Evolutionary conservation across 2,888 invertebrate species (phyloP).

Genomic region (Amblyjoppa fuscipennis): DNA sequence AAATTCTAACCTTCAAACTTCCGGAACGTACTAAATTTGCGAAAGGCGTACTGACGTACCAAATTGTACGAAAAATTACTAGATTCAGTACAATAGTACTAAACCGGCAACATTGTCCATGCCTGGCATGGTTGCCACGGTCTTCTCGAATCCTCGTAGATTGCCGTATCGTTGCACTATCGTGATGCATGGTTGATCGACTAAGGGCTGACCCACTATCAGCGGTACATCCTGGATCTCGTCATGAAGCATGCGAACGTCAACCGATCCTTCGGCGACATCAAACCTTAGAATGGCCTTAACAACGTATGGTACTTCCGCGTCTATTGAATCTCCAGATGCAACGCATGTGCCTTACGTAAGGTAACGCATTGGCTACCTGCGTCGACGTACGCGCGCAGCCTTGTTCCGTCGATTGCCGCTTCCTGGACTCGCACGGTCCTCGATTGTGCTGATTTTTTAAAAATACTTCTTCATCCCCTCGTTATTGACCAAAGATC

Average conservation of each 20-base stretch:
- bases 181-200: slow-evolving; percentile 47
- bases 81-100: slow-evolving; percentile 38
- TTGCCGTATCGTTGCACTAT: slow-evolving; percentile 37
- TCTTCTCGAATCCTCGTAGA: slow-evolving; percentile 45
- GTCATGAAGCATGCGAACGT: no score
- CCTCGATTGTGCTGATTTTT: background rate
- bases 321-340: background rate
- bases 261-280: no score
- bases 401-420: no score
- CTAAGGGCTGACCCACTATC: slow-evolving; percentile 55
- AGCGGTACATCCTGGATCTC: slow-evolving; percentile 37
- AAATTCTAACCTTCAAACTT: no score
- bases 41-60: slow-evolving; percentile 35
- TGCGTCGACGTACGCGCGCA: no score
- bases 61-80: slow-evolving; percentile 26
- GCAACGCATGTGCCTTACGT: no score
- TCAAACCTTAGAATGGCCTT: no score
- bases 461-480: background rate
- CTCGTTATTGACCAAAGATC: background rate
- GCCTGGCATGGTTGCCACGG: slow-evolving; percentile 45
- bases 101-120: slow-evolving; percentile 46
- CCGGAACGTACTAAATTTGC: slow-evolving; percentile 19
- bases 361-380: no score
- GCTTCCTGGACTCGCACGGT: no score
- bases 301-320: no score